A percentile compares a stretch with the other conserved stretches of the same genome.
These are phyloP conservation scores for Cepaea hortensis DNA, from an alignment of 2,888 invertebrate genomes.

Conservation along the genomic window DNA sequence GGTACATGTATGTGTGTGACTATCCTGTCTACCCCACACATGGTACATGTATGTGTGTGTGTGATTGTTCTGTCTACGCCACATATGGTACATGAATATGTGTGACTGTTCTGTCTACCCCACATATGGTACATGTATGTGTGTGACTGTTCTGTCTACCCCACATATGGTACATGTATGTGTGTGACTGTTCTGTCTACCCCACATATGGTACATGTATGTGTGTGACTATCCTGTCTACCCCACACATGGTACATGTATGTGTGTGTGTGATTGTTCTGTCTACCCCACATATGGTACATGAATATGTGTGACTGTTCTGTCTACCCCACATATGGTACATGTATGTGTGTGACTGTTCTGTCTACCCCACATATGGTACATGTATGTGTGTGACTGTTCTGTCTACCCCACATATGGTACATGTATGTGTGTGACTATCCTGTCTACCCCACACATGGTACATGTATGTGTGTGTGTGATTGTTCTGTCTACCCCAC, in stretches of 20 bases:
- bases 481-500: background rate
- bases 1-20: background rate
- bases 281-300: background rate
- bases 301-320: background rate
- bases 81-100: background rate
- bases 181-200: no score
- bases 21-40: background rate
- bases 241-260: background rate
- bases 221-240: background rate
- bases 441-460: background rate
- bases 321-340: no score
- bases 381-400: background rate
- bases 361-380: no score
- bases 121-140: background rate
- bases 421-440: background rate
- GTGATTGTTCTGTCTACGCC: background rate
- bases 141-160: no score
- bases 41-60: background rate
- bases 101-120: background rate
- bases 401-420: background rate
- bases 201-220: no score
- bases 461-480: background rate
- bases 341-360: no score
- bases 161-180: no score
- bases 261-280: background rate